A percentile compares a stretch with the other conserved stretches of the same genome.
Evolutionary conservation across 2,888 invertebrate genomes (phyloP).

Genomic region (Melolontha melolontha): DNA sequence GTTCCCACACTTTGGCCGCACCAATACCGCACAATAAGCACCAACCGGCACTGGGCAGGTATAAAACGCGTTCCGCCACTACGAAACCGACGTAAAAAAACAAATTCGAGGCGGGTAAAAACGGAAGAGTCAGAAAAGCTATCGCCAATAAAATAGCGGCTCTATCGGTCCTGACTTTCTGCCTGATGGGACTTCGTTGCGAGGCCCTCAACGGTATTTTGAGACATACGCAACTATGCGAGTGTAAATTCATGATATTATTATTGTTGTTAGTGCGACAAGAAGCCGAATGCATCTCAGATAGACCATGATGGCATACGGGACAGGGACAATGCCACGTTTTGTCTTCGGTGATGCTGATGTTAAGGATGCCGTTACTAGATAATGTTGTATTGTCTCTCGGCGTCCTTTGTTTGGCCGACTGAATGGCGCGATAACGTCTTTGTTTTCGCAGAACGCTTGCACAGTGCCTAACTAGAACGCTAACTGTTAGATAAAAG

Average conservation of each 20-base stretch:
- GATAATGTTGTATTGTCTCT: constrained; percentile 39
- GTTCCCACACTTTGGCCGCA: constrained; percentile 70
- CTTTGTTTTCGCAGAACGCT: constrained; percentile 41
- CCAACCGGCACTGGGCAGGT: constrained; percentile 95
- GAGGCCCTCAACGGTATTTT: constrained; percentile 45
- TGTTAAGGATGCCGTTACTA: constrained; percentile 24
- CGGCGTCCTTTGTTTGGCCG: constrained; percentile 41
- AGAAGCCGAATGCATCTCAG: constrained; percentile 76
- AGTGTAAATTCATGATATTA: constrained; percentile 71
- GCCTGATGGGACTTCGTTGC: constrained; percentile 42
- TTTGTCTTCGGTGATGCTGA: constrained; percentile 41
- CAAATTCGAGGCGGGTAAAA: constrained; percentile 95
- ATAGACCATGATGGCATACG: constrained; percentile 76
- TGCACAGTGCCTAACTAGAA: constrained; percentile 51
- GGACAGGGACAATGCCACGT: constrained; percentile 69
- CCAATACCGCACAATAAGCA: constrained; percentile 89
- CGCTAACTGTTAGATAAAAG: constrained; percentile 74
- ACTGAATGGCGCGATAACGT: constrained; percentile 34
- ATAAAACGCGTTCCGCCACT: constrained; percentile 94
- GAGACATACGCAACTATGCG: constrained; percentile 66
- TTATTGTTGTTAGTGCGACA: constrained; percentile 81
- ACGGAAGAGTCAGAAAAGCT: constrained; percentile 88
- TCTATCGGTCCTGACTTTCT: constrained; percentile 45
- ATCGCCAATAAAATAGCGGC: constrained; percentile 70
- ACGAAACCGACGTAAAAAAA: constrained; percentile 99